Evolutionary conservation across 2,888 invertebrate species (phyloP).

Genomic region (Pterostichus niger): DNA sequence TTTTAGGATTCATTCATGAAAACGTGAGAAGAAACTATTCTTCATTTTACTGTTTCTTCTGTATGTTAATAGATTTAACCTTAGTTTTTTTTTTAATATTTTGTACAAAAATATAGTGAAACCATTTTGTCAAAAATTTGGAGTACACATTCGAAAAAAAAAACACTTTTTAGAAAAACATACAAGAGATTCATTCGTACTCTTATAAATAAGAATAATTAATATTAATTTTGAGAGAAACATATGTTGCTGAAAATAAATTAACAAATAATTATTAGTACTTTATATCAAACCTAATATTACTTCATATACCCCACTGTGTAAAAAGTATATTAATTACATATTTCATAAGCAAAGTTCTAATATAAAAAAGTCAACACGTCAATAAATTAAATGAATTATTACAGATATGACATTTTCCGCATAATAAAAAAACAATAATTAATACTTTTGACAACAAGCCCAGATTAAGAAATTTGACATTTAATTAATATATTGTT

Average conservation of each 20-base stretch:
- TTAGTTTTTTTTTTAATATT: no score
- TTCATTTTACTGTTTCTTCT: constrained; percentile 13
- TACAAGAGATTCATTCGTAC: no score
- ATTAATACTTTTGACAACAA: constrained; percentile 5
- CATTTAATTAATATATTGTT: constrained; percentile 22
- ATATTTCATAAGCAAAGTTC: constrained; percentile 9
- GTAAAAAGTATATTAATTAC: background rate
- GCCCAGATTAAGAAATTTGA: constrained; percentile 12
- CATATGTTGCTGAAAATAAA: background rate
- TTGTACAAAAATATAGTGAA: no score
- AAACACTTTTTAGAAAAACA: no score
- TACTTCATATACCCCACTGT: background rate
- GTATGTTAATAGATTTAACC: no score
- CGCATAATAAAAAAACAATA: constrained; percentile 2
- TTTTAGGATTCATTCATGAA: constrained; percentile 32
- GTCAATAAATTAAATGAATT: constrained; percentile 26
- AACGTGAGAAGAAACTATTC: constrained; percentile 10
- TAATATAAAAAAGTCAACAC: constrained; percentile 13
- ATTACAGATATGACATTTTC: constrained; percentile 8
- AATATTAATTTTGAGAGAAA: background rate
- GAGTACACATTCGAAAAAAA: no score
- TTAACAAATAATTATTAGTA: no score
- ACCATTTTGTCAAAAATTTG: no score
- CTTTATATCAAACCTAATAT: no score
- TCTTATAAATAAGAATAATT: no score